phyloP scores from a whole-genome alignment of 2,888 invertebrate species.

The Mayetiola destructor region DNA sequence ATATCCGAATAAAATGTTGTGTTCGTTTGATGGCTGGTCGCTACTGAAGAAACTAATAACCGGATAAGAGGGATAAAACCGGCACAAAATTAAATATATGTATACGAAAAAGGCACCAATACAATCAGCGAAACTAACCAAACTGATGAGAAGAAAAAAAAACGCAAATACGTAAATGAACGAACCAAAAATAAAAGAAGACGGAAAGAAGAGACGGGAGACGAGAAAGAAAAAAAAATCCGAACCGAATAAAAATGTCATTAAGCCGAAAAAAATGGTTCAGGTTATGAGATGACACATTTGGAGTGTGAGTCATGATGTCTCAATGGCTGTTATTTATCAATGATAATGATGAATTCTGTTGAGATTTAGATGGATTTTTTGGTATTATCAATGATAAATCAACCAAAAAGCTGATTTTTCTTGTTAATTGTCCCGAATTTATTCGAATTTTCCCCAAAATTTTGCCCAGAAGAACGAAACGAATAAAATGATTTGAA shows the following conservation, averaged over 20 bases:
- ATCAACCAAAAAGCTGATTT: no score
- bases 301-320: constrained; percentile 5
- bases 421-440: no score
- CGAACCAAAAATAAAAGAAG: no score
- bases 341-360: no score
- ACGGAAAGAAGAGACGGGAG: no score
- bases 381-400: no score
- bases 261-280: constrained; percentile 11
- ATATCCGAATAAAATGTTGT: constrained; percentile 12
- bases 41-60: constrained; percentile 6
- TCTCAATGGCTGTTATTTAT: no score
- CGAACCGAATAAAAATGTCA: constrained; percentile 12
- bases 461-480: background rate
- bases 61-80: constrained; percentile 12
- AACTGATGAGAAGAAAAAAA: background rate
- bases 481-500: background rate
- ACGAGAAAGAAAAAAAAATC: background rate
- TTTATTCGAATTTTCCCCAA: background rate
- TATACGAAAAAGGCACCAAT: no score
- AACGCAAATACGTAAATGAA: background rate
- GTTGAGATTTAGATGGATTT: no score
- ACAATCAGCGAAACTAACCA: no score
- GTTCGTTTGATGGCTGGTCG: constrained; percentile 7
- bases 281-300: background rate
- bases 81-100: no score